These are phyloP conservation scores for Aptenodytes patagonicus DNA, from an alignment of 2,113 vertebrate species.

Conservation along the genomic window DNA sequence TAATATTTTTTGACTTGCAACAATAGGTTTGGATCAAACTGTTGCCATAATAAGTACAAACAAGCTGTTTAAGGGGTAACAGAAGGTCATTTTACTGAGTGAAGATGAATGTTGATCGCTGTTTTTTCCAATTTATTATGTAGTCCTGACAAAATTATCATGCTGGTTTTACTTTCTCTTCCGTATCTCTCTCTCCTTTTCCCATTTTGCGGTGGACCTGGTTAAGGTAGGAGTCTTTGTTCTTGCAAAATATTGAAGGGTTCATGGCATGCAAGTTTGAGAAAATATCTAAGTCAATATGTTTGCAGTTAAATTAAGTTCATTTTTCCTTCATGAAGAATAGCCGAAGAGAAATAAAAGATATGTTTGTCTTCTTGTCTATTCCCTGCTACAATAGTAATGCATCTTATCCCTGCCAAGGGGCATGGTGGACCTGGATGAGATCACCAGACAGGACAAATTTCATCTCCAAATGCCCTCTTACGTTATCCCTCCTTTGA, in stretches of 20 bases:
- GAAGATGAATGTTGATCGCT: neutral
- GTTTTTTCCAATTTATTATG: neutral
- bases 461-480: neutral
- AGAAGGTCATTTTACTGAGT: neutral
- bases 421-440: neutral
- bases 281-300: neutral
- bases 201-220: neutral
- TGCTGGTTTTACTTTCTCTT: neutral
- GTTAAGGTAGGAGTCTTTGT: neutral
- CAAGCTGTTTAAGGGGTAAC: neutral
- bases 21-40: neutral
- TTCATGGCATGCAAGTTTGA: neutral
- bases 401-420: neutral
- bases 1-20: neutral
- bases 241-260: neutral
- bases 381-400: neutral
- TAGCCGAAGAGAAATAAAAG: neutral
- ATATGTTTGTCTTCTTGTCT: neutral
- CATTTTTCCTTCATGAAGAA: neutral
- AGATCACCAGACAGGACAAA: neutral
- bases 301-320: neutral
- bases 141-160: neutral
- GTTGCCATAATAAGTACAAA: neutral
- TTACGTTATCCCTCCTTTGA: neutral
- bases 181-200: rapidly evolving